These are phyloP conservation scores for Camelus dromedarius DNA, from an alignment of 2,113 vertebrate species.

Conservation along the genomic window DNA sequence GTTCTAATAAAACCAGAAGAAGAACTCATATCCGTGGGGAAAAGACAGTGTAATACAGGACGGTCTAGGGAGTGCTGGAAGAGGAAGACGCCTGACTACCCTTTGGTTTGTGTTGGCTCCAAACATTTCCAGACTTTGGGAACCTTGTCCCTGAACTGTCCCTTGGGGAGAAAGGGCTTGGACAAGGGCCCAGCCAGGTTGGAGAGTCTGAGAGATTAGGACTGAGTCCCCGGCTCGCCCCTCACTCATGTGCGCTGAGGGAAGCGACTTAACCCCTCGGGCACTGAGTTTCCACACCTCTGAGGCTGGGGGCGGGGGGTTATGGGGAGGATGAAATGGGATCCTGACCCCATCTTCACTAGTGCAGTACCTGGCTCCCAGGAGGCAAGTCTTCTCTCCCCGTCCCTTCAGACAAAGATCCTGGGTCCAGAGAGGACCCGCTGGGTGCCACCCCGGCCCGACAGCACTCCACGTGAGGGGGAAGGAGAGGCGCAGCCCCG, in stretches of 20 bases:
- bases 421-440: rapidly evolving
- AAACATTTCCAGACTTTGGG: neutral
- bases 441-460: rapidly evolving
- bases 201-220: neutral
- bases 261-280: neutral
- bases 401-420: neutral
- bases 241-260: neutral
- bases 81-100: neutral
- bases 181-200: neutral
- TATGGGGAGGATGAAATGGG: neutral
- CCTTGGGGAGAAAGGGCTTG: neutral
- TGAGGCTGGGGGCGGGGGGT: neutral
- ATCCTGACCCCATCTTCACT: rapidly evolving
- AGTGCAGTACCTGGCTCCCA: neutral
- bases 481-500: too few species aligned
- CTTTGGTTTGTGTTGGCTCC: neutral
- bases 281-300: neutral
- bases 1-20: neutral
- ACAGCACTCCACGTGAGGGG: rapidly evolving
- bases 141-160: neutral
- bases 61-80: rapidly evolving
- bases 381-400: neutral
- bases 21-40: neutral
- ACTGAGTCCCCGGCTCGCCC: rapidly evolving
- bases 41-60: neutral